Conservation (phyloP, 2,113 vertebrate species). For the Potamarius usumacintae region DNA sequence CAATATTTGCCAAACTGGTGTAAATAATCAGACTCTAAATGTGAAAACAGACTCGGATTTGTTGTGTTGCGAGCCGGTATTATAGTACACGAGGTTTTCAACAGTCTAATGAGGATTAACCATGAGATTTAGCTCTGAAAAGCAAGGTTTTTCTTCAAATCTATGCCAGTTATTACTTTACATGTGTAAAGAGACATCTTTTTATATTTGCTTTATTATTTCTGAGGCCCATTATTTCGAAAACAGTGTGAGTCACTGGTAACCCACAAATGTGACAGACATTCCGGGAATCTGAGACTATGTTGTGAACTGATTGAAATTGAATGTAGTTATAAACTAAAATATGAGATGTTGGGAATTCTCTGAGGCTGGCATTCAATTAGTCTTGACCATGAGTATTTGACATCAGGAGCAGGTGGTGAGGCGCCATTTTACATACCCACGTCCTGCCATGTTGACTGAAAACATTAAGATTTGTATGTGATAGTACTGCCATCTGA, state of each 20-base stretch:
- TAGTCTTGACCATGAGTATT: not conserved
- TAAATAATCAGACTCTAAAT: too few relatives aligned
- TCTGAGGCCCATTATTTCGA: not conserved
- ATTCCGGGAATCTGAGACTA: not conserved
- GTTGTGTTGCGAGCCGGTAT: not conserved
- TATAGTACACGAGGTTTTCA: not conserved
- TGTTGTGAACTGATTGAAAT: not conserved
- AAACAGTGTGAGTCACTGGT: not conserved
- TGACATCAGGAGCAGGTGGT: not conserved
- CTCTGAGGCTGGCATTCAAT: not conserved
- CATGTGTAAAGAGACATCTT: not conserved
- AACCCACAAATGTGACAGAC: not conserved
- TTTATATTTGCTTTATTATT: not conserved
- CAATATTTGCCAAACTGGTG: too few relatives aligned
- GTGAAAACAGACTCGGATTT: too few relatives aligned
- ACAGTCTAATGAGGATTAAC: not conserved
- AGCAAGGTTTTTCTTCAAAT: not conserved
- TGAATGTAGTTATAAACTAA: not conserved
- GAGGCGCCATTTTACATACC: not conserved
- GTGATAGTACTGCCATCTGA: not conserved
- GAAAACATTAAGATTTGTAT: not conserved
- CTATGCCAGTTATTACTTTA: not conserved
- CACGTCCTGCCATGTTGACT: not conserved
- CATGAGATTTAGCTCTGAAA: not conserved
- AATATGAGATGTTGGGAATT: not conserved